These are phyloP conservation scores for Myotis davidii DNA, from an alignment of 2,113 vertebrate genomes.

Conservation along the genomic window DNA sequence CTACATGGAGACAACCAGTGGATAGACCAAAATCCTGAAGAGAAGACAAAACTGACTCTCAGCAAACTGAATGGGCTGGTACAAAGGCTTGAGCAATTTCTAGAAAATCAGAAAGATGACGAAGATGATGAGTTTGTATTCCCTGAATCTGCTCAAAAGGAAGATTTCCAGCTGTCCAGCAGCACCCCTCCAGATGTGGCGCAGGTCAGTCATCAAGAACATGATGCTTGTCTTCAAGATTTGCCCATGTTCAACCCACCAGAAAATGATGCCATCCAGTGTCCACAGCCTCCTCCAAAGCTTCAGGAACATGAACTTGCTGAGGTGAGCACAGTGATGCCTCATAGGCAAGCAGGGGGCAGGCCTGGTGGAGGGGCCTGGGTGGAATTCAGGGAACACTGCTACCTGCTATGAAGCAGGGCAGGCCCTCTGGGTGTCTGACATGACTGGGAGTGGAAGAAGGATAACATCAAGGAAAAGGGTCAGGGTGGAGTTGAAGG, in stretches of 20 bases:
- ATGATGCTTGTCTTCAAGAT: neutral
- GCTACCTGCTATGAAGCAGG: neutral
- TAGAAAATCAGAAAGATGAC: neutral
- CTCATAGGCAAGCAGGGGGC: neutral
- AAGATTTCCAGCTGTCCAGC: neutral
- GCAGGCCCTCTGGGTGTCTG: no score
- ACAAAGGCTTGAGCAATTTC: slow-evolving; percentile 49
- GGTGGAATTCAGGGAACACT: neutral
- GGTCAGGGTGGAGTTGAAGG: neutral
- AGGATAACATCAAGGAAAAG: no score
- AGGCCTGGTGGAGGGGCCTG: neutral
- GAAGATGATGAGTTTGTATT: neutral
- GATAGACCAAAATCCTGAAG: neutral
- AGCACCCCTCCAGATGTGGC: no score
- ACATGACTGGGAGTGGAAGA: neutral
- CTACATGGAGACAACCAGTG: neutral
- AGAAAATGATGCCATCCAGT: neutral
- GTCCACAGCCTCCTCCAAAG: neutral
- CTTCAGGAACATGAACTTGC: neutral
- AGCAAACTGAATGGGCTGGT: slow-evolving; percentile 27
- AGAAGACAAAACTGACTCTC: neutral
- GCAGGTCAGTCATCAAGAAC: neutral
- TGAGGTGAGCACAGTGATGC: neutral
- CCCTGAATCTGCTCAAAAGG: neutral
- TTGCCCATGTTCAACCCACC: neutral